Evolutionary conservation across 2,797 vertebrate species (phyloP).

Genomic region (Chanos chanos): DNA sequence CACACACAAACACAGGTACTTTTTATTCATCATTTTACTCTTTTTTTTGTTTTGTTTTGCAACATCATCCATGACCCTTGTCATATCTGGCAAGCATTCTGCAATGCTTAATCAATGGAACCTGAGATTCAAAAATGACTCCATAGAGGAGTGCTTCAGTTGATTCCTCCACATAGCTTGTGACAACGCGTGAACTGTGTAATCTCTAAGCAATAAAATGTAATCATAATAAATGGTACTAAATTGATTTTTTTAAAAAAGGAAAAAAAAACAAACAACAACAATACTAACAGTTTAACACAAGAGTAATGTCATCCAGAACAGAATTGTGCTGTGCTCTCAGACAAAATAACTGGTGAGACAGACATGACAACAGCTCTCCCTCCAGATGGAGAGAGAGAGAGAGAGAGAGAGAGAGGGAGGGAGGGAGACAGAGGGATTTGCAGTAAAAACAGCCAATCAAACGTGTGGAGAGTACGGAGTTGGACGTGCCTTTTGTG

Average conservation of each 20-base stretch:
- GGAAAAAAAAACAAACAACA: conserved; percentile 44
- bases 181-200: conserved; percentile 56
- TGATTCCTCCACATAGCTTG: conserved; percentile 54
- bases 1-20: conserved; percentile 47
- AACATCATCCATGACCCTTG: conserved; percentile 68
- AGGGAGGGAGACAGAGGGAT: not conserved
- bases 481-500: not conserved
- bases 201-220: conserved; percentile 54
- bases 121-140: conserved; percentile 76
- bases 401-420: no score
- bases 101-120: conserved; percentile 76
- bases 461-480: not conserved
- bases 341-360: not conserved
- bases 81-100: conserved; percentile 68
- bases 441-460: not conserved
- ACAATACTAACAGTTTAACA: conserved; percentile 60
- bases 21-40: conserved; percentile 68
- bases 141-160: conserved; percentile 66
- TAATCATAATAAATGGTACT: conserved; percentile 8
- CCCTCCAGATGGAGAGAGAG: not conserved
- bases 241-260: no score
- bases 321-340: conserved; percentile 61
- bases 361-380: conserved; percentile 3
- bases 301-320: conserved; percentile 59
- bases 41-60: conserved; percentile 69